Conservation (phyloP, 2,888 invertebrate species). For the Caenorhabditis imperialis region DNA sequence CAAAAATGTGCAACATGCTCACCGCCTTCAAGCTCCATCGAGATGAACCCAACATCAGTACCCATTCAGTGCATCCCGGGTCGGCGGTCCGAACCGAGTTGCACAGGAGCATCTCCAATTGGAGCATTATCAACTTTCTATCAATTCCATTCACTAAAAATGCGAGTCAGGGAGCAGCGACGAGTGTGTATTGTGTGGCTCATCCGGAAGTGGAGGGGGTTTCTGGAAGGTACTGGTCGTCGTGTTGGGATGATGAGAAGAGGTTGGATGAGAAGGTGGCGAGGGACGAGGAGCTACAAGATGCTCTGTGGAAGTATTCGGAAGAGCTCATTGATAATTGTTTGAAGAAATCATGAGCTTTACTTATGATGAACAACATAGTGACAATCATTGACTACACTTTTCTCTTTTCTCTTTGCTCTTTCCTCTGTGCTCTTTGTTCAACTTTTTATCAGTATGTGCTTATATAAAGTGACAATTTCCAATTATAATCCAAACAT, state of each 20-base stretch:
- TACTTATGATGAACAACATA: constrained; percentile 94
- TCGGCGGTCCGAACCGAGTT: constrained; percentile 61
- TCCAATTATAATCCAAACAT: constrained; percentile 54
- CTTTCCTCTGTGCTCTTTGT: too few species aligned
- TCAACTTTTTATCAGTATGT: too few species aligned
- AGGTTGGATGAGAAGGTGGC: constrained; percentile 79
- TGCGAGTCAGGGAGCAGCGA: constrained; percentile 91
- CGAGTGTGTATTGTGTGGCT: constrained; percentile 89
- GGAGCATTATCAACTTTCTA: too few species aligned
- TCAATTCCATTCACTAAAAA: constrained; percentile 95
- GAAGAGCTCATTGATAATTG: constrained; percentile 64
- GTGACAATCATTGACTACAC: too few species aligned
- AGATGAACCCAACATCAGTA: constrained; percentile 63
- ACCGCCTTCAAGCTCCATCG: constrained; percentile 70
- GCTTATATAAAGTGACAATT: constrained; percentile 81
- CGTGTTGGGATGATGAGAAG: constrained; percentile 84
- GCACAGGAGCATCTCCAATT: too few species aligned
- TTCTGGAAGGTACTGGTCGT: constrained; percentile 91
- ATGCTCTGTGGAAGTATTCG: constrained; percentile 70
- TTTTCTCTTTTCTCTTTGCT: too few species aligned
- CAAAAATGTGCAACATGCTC: constrained; percentile 74
- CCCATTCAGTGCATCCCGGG: constrained; percentile 88
- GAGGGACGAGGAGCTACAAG: constrained; percentile 81
- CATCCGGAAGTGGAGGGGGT: constrained; percentile 85
- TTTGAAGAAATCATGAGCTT: constrained; percentile 83